Evolutionary conservation across 2,888 invertebrate genomes (phyloP), one percentile per base, ranked within the genome.

Genomic region (Drosophila dives): DNA sequence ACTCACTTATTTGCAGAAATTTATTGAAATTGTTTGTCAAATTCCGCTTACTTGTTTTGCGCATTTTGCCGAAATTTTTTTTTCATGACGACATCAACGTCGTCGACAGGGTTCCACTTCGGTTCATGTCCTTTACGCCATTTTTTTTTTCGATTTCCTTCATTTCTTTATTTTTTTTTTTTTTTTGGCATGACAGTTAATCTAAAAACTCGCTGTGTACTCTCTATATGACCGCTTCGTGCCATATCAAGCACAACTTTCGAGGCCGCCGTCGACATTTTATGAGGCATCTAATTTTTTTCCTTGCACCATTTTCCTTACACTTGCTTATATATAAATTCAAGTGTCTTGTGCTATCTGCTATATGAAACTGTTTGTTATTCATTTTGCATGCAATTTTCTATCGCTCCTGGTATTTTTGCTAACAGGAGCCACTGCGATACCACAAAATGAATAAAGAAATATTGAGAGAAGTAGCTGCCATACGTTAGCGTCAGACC

Each of bases 21-120:
- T 89, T 89, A 89, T 87, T 89, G 87, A 87, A 87, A 89, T 87
- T 89, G 89, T 89, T 87, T 89, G 87, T 87, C 87, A 87, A 87
- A 87, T 89, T 89, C 89, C 89, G 81, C 78, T 89, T 78, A 83
- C 89, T 89, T 89, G 85, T 80, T 87, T 87, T 86, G 82, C 82
- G 72, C 81, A 83, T 81, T 83, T 86, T 74, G 78, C 63, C 81
- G 75, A 87, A 81, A 65, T 56, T 38, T 38, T 54, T 29, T 49
- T 55, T 55, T n/a, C 29, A 20, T 56, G 68, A 71, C 48, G 53
- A 48, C 53, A 50, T 49, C 66, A 66, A 15, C 69, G 54, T 64
- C 72, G 66, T 63, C 68, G 59, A 62, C 86, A 66, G 72, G 72
- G 80, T 81, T 86, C 80, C 77, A 80, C 87, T 84, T 89, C 85